Conservation (phyloP, 2,113 vertebrate genomes). For the Datnioides undecimradiatus region DNA sequence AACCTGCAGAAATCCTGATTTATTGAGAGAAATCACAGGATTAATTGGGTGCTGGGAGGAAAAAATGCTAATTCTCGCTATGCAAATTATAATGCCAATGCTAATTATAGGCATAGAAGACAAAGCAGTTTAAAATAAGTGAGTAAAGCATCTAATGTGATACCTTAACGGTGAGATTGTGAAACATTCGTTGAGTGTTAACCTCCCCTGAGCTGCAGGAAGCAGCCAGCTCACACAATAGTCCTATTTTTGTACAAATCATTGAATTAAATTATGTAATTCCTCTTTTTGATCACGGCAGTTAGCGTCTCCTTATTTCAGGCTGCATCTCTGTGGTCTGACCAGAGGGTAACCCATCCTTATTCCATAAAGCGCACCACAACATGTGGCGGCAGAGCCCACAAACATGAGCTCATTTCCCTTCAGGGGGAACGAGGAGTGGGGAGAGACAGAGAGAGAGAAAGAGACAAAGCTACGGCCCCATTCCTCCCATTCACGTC, state of each 20-base stretch:
- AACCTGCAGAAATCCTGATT: too few relatives aligned
- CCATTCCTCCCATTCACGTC: constrained; percentile 45
- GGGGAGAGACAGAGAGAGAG: constrained; percentile 27
- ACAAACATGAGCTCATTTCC: constrained; percentile 61
- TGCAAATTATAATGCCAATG: too few relatives aligned
- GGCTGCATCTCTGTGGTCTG: constrained; percentile 14
- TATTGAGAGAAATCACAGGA: too few relatives aligned
- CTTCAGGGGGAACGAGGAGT: constrained; percentile 34
- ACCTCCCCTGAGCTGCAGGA: neutral
- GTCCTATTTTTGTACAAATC: neutral
- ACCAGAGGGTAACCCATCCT: constrained; percentile 21
- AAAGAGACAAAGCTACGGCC: constrained; percentile 25
- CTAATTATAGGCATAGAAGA: too few relatives aligned
- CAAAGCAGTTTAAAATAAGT: too few relatives aligned
- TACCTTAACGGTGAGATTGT: too few relatives aligned
- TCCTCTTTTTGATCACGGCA: constrained; percentile 2
- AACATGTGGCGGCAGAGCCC: constrained; percentile 53
- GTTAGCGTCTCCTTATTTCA: neutral
- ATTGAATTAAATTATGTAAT: neutral
- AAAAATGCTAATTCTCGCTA: too few relatives aligned
- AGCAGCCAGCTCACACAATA: neutral
- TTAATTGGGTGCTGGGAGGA: too few relatives aligned
- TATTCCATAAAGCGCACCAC: constrained; percentile 30
- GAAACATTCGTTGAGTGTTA: neutral
- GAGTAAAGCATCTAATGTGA: too few relatives aligned